Evolutionary conservation across 2,888 invertebrate genomes (phyloP), one percentile per base, ranked within the genome.

Genomic region (Slavum lentiscoides): DNA sequence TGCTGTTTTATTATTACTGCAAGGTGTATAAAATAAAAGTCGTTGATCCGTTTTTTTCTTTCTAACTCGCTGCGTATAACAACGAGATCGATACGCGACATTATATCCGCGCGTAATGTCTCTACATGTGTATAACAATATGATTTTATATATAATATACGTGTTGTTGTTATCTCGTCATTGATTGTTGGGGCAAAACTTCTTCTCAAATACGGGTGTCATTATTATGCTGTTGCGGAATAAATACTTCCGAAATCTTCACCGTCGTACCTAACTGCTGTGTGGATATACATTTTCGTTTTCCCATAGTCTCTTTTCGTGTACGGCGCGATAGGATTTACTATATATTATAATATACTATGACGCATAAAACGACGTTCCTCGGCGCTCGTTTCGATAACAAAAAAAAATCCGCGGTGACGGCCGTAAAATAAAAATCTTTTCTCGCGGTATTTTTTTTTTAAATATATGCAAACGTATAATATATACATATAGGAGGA

Each of bases 221-320:
- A n/a, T 30, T 30, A 30, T 30, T 30, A 30, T 30, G 30, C 30
- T 53, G 5, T n/a, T 7, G 15, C 37, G 3, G 64, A 37, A 13
- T 37, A 64, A 53, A 74, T 64, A 74, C 64, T 55, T 64, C 5
- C 2, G 15, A 74, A 64, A 64, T 37, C 15, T 37, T 62, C 7
- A 43, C 13, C 30, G 30, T 30, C 8, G 3, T 49, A 53, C 61
- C 23, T 19, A n/a, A 30, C 30, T 30, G 30, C n/a, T 30, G 30
- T 30, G 30, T 4, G 7, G 49, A 74, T 64, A 66, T 9, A 21
- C 21, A 37, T 64, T 53, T 23, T 21, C 15, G n/a, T 66, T 39
- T 66, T 39, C 30, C 4, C 30, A 1, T 30, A 4, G 30, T 30
- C 55, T 30, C 62, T 49, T 13, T 0, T 39, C 11, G 17, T 66